phyloP scores from a whole-genome alignment of 2,888 invertebrate genomes.

The Rhopalosiphum nymphaeae region DNA sequence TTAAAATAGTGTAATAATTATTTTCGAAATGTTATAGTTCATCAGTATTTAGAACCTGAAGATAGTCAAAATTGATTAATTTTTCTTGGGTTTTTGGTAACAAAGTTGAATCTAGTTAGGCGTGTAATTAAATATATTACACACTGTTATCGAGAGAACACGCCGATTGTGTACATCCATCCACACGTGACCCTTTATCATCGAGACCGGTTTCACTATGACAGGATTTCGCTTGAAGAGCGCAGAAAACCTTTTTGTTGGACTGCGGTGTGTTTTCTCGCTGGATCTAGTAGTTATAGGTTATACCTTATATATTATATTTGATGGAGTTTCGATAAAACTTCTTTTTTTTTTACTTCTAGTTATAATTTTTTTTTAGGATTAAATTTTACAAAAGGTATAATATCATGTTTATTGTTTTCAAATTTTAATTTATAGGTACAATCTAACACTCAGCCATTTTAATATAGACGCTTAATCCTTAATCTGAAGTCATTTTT shows the following conservation, averaged over 20 bases:
- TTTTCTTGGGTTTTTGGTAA: background rate
- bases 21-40: background rate
- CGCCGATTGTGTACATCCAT: too few species aligned
- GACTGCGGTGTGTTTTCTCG: too few species aligned
- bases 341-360: background rate
- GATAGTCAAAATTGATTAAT: background rate
- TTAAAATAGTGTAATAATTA: background rate
- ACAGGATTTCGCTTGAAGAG: too few species aligned
- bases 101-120: background rate
- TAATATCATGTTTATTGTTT: background rate
- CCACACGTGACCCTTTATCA: too few species aligned
- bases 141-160: too few species aligned
- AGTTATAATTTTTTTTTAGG: background rate
- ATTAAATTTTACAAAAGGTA: background rate
- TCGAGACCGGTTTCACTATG: too few species aligned
- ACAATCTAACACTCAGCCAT: background rate
- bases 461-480: background rate
- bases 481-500: background rate
- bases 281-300: too few species aligned
- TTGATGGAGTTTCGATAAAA: background rate
- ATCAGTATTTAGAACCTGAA: background rate
- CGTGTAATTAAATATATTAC: too few species aligned
- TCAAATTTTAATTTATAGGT: background rate
- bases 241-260: too few species aligned
- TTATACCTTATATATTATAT: background rate